Evolutionary conservation across 2,888 invertebrate genomes (phyloP).

Genomic region (Andrena bucephala): DNA sequence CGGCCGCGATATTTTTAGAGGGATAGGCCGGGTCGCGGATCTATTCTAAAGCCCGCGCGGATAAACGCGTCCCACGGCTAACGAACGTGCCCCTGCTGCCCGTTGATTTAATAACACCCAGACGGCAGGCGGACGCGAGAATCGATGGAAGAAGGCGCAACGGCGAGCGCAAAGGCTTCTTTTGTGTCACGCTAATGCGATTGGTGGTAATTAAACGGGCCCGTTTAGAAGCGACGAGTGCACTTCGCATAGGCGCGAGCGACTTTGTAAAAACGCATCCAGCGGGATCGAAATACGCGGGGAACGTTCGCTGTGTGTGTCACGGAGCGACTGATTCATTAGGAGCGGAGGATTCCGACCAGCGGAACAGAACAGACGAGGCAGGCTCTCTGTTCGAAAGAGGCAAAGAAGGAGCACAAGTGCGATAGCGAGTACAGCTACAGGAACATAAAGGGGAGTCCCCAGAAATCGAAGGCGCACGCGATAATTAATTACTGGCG

Average conservation of each 20-base stretch:
- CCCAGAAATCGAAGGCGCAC: conserved; percentile 17
- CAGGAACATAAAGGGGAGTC: not conserved
- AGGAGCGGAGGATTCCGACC: not conserved
- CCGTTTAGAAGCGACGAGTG: conserved; percentile 29
- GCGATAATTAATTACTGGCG: conserved; percentile 23
- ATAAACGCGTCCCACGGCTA: conserved; percentile 6
- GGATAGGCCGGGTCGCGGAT: conserved; percentile 17
- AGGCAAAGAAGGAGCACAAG: not conserved
- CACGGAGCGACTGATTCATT: conserved; percentile 44
- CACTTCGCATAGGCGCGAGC: conserved; percentile 19
- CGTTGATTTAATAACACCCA: conserved; percentile 44
- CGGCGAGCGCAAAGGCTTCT: conserved; percentile 27
- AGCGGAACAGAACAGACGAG: conserved; percentile 3
- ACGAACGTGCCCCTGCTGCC: conserved; percentile 1
- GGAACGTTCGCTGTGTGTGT: conserved; percentile 36
- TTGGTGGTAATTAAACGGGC: conserved; percentile 56
- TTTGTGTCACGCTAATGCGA: conserved; percentile 34
- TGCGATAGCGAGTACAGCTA: conserved; percentile 1
- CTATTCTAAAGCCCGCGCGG: conserved; percentile 30
- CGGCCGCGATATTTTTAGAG: conserved; percentile 45
- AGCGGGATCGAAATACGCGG: conserved; percentile 33
- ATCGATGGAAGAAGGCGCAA: conserved; percentile 34
- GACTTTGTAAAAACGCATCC: conserved; percentile 25
- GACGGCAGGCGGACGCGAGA: conserved; percentile 40
- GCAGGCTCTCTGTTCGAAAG: conserved; percentile 21